These are phyloP conservation scores for Zaprionus camerounensis DNA, from an alignment of 1,140 invertebrate genomes.

Conservation along the genomic window DNA sequence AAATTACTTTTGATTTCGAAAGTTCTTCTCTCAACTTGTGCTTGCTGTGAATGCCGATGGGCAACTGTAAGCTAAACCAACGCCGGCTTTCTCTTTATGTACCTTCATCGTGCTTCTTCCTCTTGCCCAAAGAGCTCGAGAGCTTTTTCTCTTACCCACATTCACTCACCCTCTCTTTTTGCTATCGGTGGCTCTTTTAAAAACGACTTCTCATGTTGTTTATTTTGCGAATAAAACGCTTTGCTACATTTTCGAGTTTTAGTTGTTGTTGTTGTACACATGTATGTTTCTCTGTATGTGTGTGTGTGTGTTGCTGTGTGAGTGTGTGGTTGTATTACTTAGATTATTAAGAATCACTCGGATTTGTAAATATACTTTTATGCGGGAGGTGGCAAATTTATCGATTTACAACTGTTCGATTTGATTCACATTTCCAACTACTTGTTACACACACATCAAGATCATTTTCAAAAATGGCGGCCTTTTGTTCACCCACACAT, in stretches of 20 bases:
- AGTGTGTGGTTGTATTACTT: slow-evolving; percentile 30
- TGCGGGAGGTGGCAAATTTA: slow-evolving; percentile 32
- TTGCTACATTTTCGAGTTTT: slow-evolving; percentile 60
- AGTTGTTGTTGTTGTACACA: slow-evolving; percentile 32
- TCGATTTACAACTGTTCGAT: slow-evolving; percentile 39
- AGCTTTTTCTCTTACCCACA: slow-evolving; percentile 11
- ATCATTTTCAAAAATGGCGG: slow-evolving; percentile 59
- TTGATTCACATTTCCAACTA: slow-evolving; percentile 60
- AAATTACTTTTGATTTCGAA: neutral
- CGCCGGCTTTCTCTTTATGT: slow-evolving; percentile 4
- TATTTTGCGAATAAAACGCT: slow-evolving; percentile 64
- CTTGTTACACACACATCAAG: slow-evolving; percentile 69
- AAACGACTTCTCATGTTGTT: slow-evolving; percentile 48
- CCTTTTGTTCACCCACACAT: neutral
- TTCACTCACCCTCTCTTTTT: neutral
- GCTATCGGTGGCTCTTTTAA: neutral
- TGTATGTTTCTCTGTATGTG: neutral
- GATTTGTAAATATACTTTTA: slow-evolving; percentile 67
- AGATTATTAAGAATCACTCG: slow-evolving; percentile 68
- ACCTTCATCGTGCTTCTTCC: neutral
- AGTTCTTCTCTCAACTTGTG: neutral
- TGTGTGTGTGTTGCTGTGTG: neutral
- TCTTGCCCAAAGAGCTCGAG: neutral
- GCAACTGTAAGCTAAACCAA: slow-evolving; percentile 4
- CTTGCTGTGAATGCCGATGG: slow-evolving; percentile 8